Conservation (phyloP, 2,113 vertebrate genomes). For the Ellobius talpinus region DNA sequence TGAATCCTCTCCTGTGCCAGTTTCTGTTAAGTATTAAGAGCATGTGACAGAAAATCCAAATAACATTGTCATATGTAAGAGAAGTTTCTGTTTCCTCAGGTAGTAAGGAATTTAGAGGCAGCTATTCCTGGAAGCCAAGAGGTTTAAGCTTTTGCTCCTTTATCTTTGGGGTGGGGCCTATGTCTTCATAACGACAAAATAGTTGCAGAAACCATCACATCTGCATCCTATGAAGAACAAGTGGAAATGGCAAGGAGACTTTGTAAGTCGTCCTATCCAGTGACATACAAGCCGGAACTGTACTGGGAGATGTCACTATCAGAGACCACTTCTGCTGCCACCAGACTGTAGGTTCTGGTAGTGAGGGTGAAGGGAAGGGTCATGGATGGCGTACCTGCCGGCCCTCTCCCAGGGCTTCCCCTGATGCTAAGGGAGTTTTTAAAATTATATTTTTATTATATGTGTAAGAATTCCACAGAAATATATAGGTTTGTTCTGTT, state of each 20-base stretch:
- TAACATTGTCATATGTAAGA: background rate
- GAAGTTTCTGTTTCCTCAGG: background rate
- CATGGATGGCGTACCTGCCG: background rate
- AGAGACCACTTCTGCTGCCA: background rate
- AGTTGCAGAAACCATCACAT: background rate
- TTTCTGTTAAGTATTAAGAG: constrained; percentile 35
- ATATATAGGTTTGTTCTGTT: background rate
- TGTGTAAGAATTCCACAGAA: background rate
- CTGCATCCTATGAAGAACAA: background rate
- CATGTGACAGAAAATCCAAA: constrained; percentile 5
- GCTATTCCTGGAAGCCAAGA: background rate
- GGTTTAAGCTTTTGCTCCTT: background rate
- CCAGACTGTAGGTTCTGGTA: background rate
- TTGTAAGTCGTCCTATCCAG: background rate
- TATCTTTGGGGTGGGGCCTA: background rate
- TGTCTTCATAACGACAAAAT: background rate
- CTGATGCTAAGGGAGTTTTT: background rate
- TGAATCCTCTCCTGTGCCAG: background rate
- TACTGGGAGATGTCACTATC: background rate
- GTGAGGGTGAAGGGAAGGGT: background rate
- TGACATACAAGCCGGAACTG: background rate
- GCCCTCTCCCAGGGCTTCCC: background rate
- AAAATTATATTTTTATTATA: background rate
- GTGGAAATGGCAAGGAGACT: background rate
- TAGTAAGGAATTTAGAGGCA: background rate